Evolutionary conservation across 2,113 vertebrate genomes (phyloP), one percentile per base, ranked within the genome.

Genomic region (Sebastes fasciatus): DNA sequence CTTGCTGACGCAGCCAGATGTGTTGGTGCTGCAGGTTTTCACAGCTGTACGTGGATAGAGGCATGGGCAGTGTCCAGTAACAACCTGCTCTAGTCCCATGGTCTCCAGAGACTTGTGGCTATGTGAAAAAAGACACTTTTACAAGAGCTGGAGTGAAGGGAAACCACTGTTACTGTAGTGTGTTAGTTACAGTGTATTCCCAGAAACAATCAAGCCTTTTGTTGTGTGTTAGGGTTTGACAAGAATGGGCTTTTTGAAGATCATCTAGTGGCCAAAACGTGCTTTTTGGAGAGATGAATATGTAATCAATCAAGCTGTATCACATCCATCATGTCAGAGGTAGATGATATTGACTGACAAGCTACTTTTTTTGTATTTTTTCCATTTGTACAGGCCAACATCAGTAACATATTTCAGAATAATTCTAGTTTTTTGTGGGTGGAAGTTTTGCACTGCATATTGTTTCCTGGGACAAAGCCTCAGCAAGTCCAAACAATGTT

Each of bases 21-120:
- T 83, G 77, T 69, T 76, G 42, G 74, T 46, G 73, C 70, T 63
- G 84, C 69, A 80, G 84, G 90, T 91, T 90, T 92, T 84, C 66
- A 75, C 90, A 92, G 90, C 90, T 93, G 89, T 68, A 66, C 6
- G 10, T 74, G 75, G 79, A 89, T 1, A 61, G 55, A 72, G 83
- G 55, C 65, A 21, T 85, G 83, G 86, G 82, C 73, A 54, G 46
- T 7, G 60, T 92, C 89, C 86, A 92, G 84, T 74, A 85, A 92
- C 84, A 89, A 92, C 87, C 86, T 88, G 82, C 75, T 74, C 52
- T 40, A 19, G 26, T 81, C 17, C 71, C 55, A 0, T 1, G n/a
- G 4, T 71, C 86, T 58, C 83, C 0, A 2, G 60, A 73, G 87
- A 70, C 57, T 14, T 5, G 23, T 71, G 0, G 48, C 70, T 73